Conservation (phyloP, 2,888 invertebrate species). For the Trissolcus japonicus region DNA sequence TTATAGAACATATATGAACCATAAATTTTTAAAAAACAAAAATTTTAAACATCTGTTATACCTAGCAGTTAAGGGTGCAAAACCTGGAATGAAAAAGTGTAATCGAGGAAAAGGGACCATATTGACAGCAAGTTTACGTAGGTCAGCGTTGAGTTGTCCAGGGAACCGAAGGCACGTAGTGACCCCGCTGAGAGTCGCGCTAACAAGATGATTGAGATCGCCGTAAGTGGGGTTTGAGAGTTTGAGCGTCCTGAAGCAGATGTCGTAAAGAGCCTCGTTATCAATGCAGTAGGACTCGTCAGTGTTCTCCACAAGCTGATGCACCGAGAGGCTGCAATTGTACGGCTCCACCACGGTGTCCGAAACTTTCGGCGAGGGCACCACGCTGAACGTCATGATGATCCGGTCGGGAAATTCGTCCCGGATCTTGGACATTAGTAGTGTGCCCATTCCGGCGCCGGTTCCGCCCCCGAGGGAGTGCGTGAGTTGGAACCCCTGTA, state of each 20-base stretch:
- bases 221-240: conserved; percentile 94
- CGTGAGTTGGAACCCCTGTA: conserved; percentile 82
- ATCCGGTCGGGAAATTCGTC: conserved; percentile 8
- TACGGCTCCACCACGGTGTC: conserved; percentile 11
- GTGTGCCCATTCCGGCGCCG: conserved; percentile 69
- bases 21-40: too few relatives aligned
- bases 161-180: conserved; percentile 95
- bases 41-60: background rate
- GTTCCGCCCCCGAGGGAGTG: conserved; percentile 4
- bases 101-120: conserved; percentile 96
- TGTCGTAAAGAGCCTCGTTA: conserved; percentile 94
- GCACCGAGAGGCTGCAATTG: conserved; percentile 5
- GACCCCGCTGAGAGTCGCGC: conserved; percentile 91
- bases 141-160: conserved; percentile 94
- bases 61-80: conserved; percentile 79
- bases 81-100: conserved; percentile 93
- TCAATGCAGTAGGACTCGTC: conserved; percentile 95
- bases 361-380: conserved; percentile 16
- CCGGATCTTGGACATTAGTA: conserved; percentile 7
- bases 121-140: conserved; percentile 94
- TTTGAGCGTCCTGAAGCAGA: conserved; percentile 91
- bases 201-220: conserved; percentile 94
- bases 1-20: too few relatives aligned
- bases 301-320: conserved; percentile 88
- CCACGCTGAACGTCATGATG: background rate